Base-by-base conservation (phyloP, 2,888 invertebrate species). In the Hofmannophila pseudospretella region DNA sequence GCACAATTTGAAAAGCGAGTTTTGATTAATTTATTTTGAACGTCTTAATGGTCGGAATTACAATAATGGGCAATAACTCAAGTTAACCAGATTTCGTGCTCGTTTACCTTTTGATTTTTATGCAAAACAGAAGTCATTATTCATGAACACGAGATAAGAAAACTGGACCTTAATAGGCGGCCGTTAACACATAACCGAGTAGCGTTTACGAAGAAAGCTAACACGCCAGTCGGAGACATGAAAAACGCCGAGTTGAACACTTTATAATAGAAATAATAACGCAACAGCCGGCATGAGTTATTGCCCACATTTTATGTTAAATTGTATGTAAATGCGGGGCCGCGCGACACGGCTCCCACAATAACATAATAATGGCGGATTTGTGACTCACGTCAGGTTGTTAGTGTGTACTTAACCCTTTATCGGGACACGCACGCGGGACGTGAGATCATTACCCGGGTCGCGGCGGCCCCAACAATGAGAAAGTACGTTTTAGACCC, bases 331-430 rank as follows among this genome's bases (percentile, higher is more conserved):
- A 85, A 85, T 85, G 78, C 57, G 71, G 67, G 70, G 69, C 72
- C 76, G 66, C 72, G 58, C 76, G 79, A 77, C 81, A 76, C 64
- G 78, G 82, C 79, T 81, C 77, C 82, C 79, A 82, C 85, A 85
- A 85, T 84, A 85, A 85, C 85, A 85, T 82, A 82, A 85, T 85
- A 86, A 85, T 84, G 77, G 81, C 72, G 75, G 82, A 84, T 84
- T 85, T 84, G 85, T 85, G 78, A 84, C 72, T 85, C 85, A 85
- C 84, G 85, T 82, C 78, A 79, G 75, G 80, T 80, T 80, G 84
- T 85, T 84, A 84, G 81, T 81, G 71, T 80, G 79, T 84, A 82
- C 80, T 86, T 85, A 86, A 85, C 85, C 85, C 85, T 85, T 85
- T 82, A 86, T 85, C 85, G 74, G 70, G 69, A 73, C 84, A 82